Conservation (phyloP, 2,797 vertebrate genomes). For the Malacoctenus gilli region DNA sequence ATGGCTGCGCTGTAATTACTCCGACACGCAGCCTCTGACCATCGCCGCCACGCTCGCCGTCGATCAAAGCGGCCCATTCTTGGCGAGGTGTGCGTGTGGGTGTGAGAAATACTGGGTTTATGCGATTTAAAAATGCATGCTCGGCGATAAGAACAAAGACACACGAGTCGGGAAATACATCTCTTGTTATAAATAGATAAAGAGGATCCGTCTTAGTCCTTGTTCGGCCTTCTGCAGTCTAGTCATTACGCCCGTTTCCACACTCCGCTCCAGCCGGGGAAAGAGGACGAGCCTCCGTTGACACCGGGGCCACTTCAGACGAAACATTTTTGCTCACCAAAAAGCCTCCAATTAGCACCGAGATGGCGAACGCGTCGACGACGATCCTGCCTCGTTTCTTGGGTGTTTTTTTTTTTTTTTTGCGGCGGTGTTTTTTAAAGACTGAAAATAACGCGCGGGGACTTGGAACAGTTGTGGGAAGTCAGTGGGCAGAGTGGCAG, state of each 20-base stretch:
- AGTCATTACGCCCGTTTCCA: constrained; percentile 46
- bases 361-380: too few species aligned
- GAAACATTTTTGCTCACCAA: constrained; percentile 11
- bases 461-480: constrained; percentile 41
- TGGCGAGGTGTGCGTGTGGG: constrained; percentile 54
- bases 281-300: constrained; percentile 9
- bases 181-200: constrained; percentile 75
- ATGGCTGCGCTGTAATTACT: constrained; percentile 78
- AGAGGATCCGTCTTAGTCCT: constrained; percentile 58
- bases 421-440: constrained; percentile 22
- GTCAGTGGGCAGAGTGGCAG: constrained; percentile 40
- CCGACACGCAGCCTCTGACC: constrained; percentile 58
- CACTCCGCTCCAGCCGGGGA: constrained; percentile 28
- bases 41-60: constrained; percentile 57
- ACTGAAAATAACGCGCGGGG: constrained; percentile 26
- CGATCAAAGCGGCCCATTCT: constrained; percentile 64
- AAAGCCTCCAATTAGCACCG: background rate
- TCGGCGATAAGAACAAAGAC: constrained; percentile 62
- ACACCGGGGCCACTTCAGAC: too few species aligned
- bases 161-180: constrained; percentile 63
- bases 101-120: constrained; percentile 68
- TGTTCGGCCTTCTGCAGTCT: constrained; percentile 48
- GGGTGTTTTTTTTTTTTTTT: too few species aligned
- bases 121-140: constrained; percentile 75
- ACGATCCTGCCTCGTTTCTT: too few species aligned